Conservation (phyloP, 2,113 vertebrate genomes). For the Cynocephalus volans region DNA sequence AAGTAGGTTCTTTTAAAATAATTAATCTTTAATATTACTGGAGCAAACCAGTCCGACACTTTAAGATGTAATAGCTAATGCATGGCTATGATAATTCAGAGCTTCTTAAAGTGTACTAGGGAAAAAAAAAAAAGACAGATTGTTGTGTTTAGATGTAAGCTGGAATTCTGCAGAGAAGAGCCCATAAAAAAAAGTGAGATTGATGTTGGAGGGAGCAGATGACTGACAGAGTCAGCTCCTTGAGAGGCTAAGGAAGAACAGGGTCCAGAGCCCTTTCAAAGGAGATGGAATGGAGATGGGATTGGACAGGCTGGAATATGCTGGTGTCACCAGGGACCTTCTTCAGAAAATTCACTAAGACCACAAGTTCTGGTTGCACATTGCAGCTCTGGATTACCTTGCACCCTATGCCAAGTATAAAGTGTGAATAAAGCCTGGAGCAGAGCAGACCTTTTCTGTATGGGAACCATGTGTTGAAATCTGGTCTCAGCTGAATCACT, state of each 20-base stretch:
- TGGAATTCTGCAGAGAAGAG: not conserved
- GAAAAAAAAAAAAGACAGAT: not conserved
- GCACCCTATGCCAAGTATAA: constrained; percentile 96
- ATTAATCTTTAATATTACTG: not conserved
- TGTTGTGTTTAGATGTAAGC: not conserved
- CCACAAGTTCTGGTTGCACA: constrained; percentile 93
- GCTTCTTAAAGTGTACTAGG: not conserved
- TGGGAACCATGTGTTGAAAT: constrained; percentile 95
- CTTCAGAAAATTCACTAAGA: constrained; percentile 97
- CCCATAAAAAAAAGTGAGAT: not conserved
- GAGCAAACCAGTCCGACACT: not conserved
- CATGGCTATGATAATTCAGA: not conserved
- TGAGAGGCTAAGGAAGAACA: not conserved
- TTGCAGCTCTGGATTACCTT: constrained; percentile 94
- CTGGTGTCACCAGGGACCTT: constrained; percentile 93
- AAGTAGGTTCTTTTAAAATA: not conserved
- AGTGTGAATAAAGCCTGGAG: constrained; percentile 96
- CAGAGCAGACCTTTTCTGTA: constrained; percentile 95
- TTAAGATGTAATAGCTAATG: not conserved
- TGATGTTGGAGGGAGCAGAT: not conserved
- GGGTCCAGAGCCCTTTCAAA: not conserved
- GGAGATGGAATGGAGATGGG: too few species aligned
- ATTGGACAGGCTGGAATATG: not conserved
- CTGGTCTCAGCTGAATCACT: constrained; percentile 94
- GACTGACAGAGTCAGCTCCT: not conserved